Evolutionary conservation across 2,797 vertebrate species (phyloP).

Genomic region (Morus bassanus): DNA sequence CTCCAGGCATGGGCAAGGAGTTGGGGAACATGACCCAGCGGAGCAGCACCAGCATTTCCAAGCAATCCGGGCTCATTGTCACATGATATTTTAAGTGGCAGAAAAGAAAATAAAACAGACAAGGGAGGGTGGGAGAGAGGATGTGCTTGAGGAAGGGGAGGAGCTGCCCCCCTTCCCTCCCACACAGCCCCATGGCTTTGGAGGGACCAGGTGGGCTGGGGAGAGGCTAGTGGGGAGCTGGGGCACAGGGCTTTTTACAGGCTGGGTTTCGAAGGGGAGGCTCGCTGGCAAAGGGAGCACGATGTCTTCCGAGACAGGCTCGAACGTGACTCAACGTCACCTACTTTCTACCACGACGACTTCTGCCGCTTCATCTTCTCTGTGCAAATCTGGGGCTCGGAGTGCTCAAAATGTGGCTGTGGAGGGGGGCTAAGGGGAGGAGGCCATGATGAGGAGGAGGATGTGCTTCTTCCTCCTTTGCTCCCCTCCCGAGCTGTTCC

Average conservation of each 20-base stretch:
- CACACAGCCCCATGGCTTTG: fast-evolving
- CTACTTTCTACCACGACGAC: conserved; percentile 18
- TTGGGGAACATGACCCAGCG: fast-evolving
- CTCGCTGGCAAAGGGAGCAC: not conserved
- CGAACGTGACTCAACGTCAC: conserved; percentile 22
- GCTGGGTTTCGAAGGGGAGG: not conserved
- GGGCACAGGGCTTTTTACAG: not conserved
- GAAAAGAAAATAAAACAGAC: conserved; percentile 6
- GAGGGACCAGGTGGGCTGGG: not conserved
- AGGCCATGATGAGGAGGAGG: not conserved
- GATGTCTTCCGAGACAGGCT: not conserved
- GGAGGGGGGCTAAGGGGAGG: not conserved
- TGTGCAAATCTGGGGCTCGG: not conserved
- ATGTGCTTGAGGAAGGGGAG: not conserved
- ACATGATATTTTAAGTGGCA: not conserved
- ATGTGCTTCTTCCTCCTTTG: not conserved
- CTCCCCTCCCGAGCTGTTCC: not conserved
- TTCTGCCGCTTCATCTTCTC: not conserved
- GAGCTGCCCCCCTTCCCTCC: not conserved
- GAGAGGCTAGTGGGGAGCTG: fast-evolving
- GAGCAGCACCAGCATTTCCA: not conserved
- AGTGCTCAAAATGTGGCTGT: not conserved
- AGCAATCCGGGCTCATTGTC: not conserved
- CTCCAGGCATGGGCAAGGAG: fast-evolving
- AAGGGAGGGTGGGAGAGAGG: not conserved